phyloP scores from a whole-genome alignment of 2,888 invertebrate species.

The Brachyptera risi region DNA sequence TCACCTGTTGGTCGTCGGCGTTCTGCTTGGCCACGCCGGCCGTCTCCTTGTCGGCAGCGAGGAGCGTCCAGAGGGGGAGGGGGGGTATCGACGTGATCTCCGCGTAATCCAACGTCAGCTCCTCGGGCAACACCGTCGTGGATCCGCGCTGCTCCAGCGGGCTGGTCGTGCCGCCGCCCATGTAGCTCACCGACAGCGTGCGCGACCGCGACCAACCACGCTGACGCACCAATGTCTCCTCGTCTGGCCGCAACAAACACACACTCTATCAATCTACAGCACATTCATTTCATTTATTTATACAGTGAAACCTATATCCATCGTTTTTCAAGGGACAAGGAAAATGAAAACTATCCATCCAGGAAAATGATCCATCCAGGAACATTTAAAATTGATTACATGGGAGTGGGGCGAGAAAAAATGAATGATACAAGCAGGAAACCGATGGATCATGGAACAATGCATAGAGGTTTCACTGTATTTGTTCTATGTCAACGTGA shows the following conservation, averaged over 20 bases:
- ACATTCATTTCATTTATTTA: too few species aligned
- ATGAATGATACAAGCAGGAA: too few species aligned
- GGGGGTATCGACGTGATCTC: slow-evolving; percentile 98
- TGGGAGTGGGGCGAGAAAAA: too few species aligned
- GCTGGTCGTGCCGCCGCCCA: slow-evolving; percentile 63
- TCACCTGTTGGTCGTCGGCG: slow-evolving; percentile 43
- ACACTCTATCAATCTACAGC: too few species aligned
- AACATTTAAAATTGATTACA: too few species aligned
- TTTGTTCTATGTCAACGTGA: too few species aligned
- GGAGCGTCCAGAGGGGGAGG: slow-evolving; percentile 90
- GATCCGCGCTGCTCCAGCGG: slow-evolving; percentile 74
- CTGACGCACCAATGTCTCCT: slow-evolving; percentile 59
- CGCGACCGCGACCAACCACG: slow-evolving; percentile 85
- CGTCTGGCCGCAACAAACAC: slow-evolving; percentile 46
- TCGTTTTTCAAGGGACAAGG: too few species aligned
- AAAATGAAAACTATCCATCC: too few species aligned
- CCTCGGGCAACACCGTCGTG: slow-evolving; percentile 75
- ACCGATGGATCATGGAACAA: too few species aligned
- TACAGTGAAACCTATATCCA: too few species aligned
- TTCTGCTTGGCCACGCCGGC: slow-evolving; percentile 44
- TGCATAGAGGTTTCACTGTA: too few species aligned
- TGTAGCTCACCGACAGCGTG: slow-evolving; percentile 70
- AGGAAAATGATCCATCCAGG: too few species aligned
- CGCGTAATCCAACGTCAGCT: slow-evolving; percentile 85
- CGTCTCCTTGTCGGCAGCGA: slow-evolving; percentile 85